Percentiles rank a stretch among this genome's conserved stretches.
These are phyloP conservation scores for Lacerta agilis DNA, from an alignment of 2,797 vertebrate species.

Conservation along the genomic window DNA sequence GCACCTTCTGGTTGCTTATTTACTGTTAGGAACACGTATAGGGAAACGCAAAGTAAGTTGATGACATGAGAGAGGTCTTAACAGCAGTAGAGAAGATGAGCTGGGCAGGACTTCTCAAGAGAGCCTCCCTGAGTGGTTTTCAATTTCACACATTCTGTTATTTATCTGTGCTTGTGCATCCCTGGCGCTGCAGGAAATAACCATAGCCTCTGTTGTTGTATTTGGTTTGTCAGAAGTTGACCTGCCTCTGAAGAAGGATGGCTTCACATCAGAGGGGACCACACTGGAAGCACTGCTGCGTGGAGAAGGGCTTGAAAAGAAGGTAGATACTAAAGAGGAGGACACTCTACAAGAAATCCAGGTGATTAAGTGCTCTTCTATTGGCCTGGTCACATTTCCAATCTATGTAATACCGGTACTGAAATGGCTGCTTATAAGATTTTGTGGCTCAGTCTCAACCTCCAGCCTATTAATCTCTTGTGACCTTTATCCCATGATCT, in stretches of 20 bases:
- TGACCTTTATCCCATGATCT: constrained; percentile 6
- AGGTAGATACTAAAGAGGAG: constrained; percentile 90
- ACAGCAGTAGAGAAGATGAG: constrained; percentile 5
- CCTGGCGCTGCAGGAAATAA: constrained; percentile 7
- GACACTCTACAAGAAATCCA: constrained; percentile 95
- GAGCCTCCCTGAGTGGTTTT: background rate
- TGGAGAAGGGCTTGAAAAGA: constrained; percentile 93
- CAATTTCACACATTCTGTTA: constrained; percentile 10
- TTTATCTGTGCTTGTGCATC: constrained; percentile 35
- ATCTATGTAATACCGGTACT: background rate
- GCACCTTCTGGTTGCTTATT: background rate
- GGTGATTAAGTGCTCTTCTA: constrained; percentile 74
- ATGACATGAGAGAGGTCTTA: constrained; percentile 10
- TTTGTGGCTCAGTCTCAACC: constrained; percentile 23
- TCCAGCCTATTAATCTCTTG: constrained; percentile 30
- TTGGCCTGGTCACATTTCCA: background rate
- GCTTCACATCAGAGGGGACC: constrained; percentile 90
- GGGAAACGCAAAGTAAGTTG: constrained; percentile 19
- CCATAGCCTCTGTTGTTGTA: constrained; percentile 7
- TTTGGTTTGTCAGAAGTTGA: constrained; percentile 83
- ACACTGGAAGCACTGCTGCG: constrained; percentile 95
- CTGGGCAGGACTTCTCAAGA: background rate
- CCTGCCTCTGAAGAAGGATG: constrained; percentile 89
- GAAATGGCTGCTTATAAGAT: constrained; percentile 11
- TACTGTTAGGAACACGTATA: background rate